phyloP scores from a whole-genome alignment of 1,140 invertebrate species.

The Agrypnia vestita region DNA sequence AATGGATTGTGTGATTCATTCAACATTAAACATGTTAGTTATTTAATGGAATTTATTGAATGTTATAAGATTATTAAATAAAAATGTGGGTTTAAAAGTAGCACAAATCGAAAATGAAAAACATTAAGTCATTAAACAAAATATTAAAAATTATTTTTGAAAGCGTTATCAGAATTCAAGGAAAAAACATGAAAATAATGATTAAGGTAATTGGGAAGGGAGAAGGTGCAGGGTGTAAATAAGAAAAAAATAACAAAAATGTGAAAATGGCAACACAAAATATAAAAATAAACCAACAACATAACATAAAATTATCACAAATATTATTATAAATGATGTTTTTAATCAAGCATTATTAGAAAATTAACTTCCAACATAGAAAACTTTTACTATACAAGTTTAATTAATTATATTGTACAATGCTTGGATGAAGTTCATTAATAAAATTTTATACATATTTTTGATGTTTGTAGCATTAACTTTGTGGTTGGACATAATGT shows the following conservation, averaged over 20 bases:
- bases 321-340: not conserved
- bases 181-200: not conserved
- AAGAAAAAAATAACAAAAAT: conserved; percentile 54
- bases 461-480: too few relatives aligned
- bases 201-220: conserved; percentile 3
- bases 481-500: too few relatives aligned
- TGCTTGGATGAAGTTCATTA: not conserved
- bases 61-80: not conserved
- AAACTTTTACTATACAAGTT: not conserved
- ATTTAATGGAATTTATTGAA: too few relatives aligned
- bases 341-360: too few relatives aligned
- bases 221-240: conserved; percentile 38
- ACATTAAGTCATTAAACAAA: too few relatives aligned
- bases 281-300: conserved; percentile 43
- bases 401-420: not conserved
- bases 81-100: not conserved
- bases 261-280: conserved; percentile 40
- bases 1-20: too few relatives aligned
- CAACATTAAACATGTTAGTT: too few relatives aligned
- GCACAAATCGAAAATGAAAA: not conserved
- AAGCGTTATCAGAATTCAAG: not conserved
- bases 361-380: too few relatives aligned
- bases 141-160: too few relatives aligned
- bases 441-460: too few relatives aligned
- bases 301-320: conserved; percentile 7